Conservation (phyloP, 2,888 invertebrate species). For the Drosophila longiperda region DNA sequence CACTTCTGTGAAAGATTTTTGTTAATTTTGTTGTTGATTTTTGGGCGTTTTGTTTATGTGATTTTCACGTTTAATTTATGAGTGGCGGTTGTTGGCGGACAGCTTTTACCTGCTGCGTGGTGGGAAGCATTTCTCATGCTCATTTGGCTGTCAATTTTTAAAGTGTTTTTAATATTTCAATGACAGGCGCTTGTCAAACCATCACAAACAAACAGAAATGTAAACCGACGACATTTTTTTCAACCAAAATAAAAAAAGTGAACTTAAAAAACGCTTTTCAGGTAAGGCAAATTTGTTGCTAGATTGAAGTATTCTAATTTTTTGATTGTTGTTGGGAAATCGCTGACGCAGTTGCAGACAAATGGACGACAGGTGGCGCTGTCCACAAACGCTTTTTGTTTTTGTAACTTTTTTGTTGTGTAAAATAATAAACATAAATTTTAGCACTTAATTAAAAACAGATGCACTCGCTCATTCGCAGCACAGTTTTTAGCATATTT, state of each 20-base stretch:
- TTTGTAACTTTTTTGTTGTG: background rate
- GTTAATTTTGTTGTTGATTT: background rate
- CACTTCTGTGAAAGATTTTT: background rate
- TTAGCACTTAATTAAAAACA: constrained; percentile 77
- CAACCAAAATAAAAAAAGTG: background rate
- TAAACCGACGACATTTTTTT: constrained; percentile 62
- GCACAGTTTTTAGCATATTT: constrained; percentile 72
- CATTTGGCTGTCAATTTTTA: constrained; percentile 67
- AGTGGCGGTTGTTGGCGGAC: constrained; percentile 42
- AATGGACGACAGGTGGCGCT: constrained; percentile 78
- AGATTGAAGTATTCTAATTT: constrained; percentile 50
- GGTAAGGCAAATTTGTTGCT: constrained; percentile 57
- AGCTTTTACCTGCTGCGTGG: constrained; percentile 51
- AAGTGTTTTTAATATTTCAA: constrained; percentile 82
- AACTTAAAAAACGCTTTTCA: constrained; percentile 18
- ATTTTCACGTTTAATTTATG: constrained; percentile 70
- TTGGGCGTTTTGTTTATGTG: constrained; percentile 14
- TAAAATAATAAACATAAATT: constrained; percentile 67
- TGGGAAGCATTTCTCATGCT: constrained; percentile 52
- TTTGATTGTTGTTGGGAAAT: constrained; percentile 51
- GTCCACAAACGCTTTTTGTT: constrained; percentile 53
- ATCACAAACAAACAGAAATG: constrained; percentile 44
- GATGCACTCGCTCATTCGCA: constrained; percentile 64
- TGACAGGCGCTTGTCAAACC: constrained; percentile 78
- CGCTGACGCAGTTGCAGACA: constrained; percentile 74